Base-by-base conservation (phyloP, 1,140 invertebrate genomes). In the Papilio xuthus region DNA sequence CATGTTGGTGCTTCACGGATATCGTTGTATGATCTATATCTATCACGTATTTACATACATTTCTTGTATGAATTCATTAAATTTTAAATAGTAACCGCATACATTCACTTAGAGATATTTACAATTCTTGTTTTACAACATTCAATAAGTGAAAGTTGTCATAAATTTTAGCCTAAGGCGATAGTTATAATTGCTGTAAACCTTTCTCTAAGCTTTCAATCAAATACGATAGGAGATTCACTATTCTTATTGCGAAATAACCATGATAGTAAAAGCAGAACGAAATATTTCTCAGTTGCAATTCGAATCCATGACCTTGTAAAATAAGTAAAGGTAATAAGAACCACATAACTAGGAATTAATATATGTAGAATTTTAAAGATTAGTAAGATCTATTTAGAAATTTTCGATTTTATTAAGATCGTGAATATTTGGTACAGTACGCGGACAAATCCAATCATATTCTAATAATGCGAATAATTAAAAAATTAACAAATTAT, bases 91-190 rank as follows among this genome's bases (percentile, higher is more conserved):
- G 12, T 20, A 56, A 26, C 23, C 26, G 28, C 13, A 28, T 10
- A 63, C 26, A 32, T 28, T 67, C 12, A 67, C 23, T 60, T 12
- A 60, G 56, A 60, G 56, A 60, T 28, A 67, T 67, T 67, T 67
- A 67, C 26, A 28, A 28, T 67, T 67, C 60, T 67, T 28, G 60
- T 32, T 32, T 67, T 67, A 67, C 60, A 67, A 67, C 60, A 67
- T 67, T 67, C 60, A 67, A 67, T 67, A 67, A 67, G 60, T 67
- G 60, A 67, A 67, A 67, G 60, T 63, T 26, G 56, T 67, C 26
- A 7, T 67, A 67, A 28, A 26, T 67, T 67, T 67, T 67, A 67
- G 32, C 60, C 60, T 60, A 18, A 60, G 60, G 60, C 60, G 13
- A 67, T 67, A 60, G 23, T 60, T 12, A 15, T 67, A 67, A 28